Base-by-base conservation (phyloP, 2,797 vertebrate species). In the Pangasius mekongensis region DNA sequence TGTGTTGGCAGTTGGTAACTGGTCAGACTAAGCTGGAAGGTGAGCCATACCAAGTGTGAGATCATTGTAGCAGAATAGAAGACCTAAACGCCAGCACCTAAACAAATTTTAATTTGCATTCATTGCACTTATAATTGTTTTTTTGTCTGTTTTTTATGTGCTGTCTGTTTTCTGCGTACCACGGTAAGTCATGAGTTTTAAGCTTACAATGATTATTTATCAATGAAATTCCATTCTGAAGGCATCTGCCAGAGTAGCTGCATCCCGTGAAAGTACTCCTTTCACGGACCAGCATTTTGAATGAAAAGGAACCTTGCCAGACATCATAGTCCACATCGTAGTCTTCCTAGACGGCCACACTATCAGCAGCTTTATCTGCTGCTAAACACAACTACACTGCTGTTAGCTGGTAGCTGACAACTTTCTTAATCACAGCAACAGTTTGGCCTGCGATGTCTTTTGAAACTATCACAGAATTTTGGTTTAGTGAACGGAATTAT, bases 181-280 rank as follows among this genome's bases (percentile, higher is more conserved):
- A 5, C 36, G 77, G 77, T 80, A 80, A 80, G 77, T 56, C 77
- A 80, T 33, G 52, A 22, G 52, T 16, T 56, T 80, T 56, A 56
- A n/a, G 0, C 0, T 33, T 78, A 27, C 24, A 27, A n/a, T 49
- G 3, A 56, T 80, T 56, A 56, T 22, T 56, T 22, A 56, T 80
- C 18, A 11, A 33, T 78, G 8, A 78, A 56, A 20, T 56, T 56
- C 77, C 77, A 80, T 56, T 56, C n/a, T 56, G 16, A 3, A 56
- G 49, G 76, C 52, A 56, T 33, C 76, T 33, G 52, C 49, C 49
- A 22, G 20, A 8, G 27, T 9, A 33, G 16, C n/a, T 56, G n/a
- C 8, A 80, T 54, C 7, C 27, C 9, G 7, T n/a, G 5, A 16
- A 5, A 11, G 11, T n/a, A 7, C 54, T 14, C 4, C 5, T 76